Evolutionary conservation across 2,113 vertebrate genomes (phyloP).

Genomic region (Rostratula benghalensis): DNA sequence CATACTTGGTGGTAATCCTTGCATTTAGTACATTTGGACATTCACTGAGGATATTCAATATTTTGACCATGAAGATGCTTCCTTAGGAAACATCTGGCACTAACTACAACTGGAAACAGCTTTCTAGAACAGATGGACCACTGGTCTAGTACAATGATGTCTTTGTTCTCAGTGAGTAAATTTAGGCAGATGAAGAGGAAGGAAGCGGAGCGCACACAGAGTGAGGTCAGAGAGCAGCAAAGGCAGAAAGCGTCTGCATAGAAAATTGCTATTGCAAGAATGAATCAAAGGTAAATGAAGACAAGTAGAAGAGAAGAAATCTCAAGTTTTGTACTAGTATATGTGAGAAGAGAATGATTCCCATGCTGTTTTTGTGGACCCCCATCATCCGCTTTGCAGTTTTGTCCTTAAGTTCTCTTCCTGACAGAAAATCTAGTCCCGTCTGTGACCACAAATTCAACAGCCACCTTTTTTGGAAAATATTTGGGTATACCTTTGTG

Average conservation of each 20-base stretch:
- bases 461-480: background rate
- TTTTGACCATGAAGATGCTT: constrained; percentile 19
- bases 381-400: background rate
- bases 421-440: background rate
- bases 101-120: background rate
- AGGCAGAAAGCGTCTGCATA: background rate
- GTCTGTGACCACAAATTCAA: background rate
- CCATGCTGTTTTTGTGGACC: background rate
- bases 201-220: background rate
- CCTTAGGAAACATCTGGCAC: constrained; percentile 59
- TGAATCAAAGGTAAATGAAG: background rate
- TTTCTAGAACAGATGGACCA: constrained; percentile 30
- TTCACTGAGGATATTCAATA: background rate
- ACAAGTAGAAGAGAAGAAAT: background rate
- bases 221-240: background rate
- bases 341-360: background rate
- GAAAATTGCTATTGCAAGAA: background rate
- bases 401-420: background rate
- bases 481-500: background rate
- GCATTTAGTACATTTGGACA: background rate
- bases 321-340: background rate
- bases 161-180: constrained; percentile 46
- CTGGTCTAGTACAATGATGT: background rate
- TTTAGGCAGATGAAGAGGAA: constrained; percentile 45
- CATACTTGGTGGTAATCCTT: background rate